Conservation (phyloP, 1,140 invertebrate species). For the Lordiphosa clarofinis region DNA sequence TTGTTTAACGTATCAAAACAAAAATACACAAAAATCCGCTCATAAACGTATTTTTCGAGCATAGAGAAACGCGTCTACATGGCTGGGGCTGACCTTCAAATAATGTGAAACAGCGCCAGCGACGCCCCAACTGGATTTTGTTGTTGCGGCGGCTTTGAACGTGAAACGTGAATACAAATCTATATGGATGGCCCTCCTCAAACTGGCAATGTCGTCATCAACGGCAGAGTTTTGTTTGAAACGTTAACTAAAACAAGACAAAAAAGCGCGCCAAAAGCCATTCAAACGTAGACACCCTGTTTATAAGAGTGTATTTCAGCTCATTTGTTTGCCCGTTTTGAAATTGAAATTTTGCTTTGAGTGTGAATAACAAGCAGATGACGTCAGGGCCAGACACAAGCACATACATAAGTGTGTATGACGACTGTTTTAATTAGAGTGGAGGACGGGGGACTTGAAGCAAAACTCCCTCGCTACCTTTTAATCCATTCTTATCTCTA, state of each 20-base stretch:
- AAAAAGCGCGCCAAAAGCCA: conserved; percentile 40
- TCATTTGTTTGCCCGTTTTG: conserved; percentile 19
- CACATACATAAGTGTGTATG: background rate
- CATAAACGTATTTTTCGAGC: conserved; percentile 26
- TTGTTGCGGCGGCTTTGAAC: conserved; percentile 18
- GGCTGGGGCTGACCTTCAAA: conserved; percentile 40
- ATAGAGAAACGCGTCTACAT: conserved; percentile 10
- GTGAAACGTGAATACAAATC: conserved; percentile 37
- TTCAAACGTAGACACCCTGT: conserved; percentile 31
- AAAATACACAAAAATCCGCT: conserved; percentile 49
- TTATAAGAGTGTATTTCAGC: conserved; percentile 24
- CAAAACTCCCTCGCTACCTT: too few relatives aligned
- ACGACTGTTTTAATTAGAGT: conserved; percentile 6
- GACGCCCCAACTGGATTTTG: conserved; percentile 16
- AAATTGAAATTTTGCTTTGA: conserved; percentile 47
- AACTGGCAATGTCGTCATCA: conserved; percentile 56
- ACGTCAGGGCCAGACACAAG: conserved; percentile 49
- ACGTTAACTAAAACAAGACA: conserved; percentile 7
- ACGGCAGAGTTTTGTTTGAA: conserved; percentile 5
- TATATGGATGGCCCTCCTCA: conserved; percentile 26
- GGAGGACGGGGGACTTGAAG: too few relatives aligned
- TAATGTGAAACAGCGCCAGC: conserved; percentile 5
- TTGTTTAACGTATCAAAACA: conserved; percentile 54
- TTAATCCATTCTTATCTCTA: background rate
- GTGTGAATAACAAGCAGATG: conserved; percentile 63